Evolutionary conservation across 2,113 vertebrate genomes (phyloP), one percentile per base, ranked within the genome.

Genomic region (Poeciliopsis prolifica): DNA sequence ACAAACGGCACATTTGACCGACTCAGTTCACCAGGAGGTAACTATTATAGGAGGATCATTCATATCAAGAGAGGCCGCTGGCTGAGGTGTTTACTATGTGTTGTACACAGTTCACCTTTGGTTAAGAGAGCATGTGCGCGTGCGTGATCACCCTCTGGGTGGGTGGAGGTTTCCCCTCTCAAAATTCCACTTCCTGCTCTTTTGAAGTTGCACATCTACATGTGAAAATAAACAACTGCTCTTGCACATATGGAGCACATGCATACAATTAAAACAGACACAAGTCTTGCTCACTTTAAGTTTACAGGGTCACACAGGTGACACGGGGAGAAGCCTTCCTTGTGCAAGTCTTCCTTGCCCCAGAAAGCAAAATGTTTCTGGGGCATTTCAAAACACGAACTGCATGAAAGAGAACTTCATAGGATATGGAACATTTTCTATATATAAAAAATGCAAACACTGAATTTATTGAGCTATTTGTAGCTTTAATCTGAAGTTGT

Each of bases 141-240:
- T 75, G 29, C 2, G 9, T 4, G 69, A n/a, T 68, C 64, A 68
- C 63, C 51, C 37, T 67, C 63, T 83, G 19, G 61, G 85, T 90
- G 78, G 87, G 87, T 88, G 80, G 84, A 87, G 89, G 89, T 92
- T 88, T 88, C 88, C 86, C 87, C 78, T 68, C 73, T 70, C 74
- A 83, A 90, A 87, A 79, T 93, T 94, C 91, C 91, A 92, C 84
- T 92, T 92, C 88, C 92, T 89, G 90, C 28, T 1, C 51, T 91
- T 89, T 91, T 89, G 86, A 88, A 88, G 82, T 85, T 77, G 67
- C 48, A 85, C 71, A 88, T 83, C 68, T 85, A 82, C 79, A 87
- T 83, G 77, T 83, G 80, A 89, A 87, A 90, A 92, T 85, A 90
- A 89, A 90, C 89, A 88, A 87, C 70, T 75, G 75, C 78, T 79